These are phyloP conservation scores for Noctua janthe DNA, from an alignment of 2,888 invertebrate genomes.

Conservation along the genomic window DNA sequence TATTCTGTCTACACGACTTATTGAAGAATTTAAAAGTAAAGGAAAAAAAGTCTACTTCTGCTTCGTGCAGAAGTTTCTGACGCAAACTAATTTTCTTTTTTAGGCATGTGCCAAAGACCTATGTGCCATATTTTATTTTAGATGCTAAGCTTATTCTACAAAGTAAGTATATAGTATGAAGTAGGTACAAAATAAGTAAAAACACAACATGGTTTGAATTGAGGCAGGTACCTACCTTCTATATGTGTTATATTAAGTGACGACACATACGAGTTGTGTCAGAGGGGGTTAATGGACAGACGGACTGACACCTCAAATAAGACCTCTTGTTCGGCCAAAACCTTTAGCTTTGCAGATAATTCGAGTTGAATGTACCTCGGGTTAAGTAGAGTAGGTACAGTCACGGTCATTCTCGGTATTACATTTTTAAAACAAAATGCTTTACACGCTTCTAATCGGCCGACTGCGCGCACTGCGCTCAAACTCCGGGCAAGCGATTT, in stretches of 20 bases:
- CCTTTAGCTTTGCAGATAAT: constrained; percentile 44
- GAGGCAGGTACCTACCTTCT: background rate
- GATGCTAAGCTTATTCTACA: background rate
- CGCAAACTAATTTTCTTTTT: background rate
- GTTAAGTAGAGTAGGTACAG: background rate
- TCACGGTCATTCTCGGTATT: background rate
- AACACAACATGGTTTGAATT: background rate
- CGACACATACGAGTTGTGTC: constrained; percentile 36
- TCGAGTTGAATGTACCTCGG: constrained; percentile 28
- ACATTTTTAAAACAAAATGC: background rate
- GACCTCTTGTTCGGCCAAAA: constrained; percentile 27
- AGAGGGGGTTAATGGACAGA: constrained; percentile 61
- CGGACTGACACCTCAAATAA: constrained; percentile 54
- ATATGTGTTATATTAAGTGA: constrained; percentile 6
- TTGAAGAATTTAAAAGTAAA: background rate
- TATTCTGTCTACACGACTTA: background rate
- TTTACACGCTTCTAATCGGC: background rate
- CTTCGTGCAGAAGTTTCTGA: background rate
- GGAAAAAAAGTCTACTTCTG: too few relatives aligned
- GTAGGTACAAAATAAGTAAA: background rate
- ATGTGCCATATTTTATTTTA: background rate
- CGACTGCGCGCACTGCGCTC: background rate
- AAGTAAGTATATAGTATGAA: background rate
- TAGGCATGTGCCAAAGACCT: background rate
- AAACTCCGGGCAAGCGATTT: background rate